Evolutionary conservation across 2,797 vertebrate genomes (phyloP).

Genomic region (Meriones psammophilus): DNA sequence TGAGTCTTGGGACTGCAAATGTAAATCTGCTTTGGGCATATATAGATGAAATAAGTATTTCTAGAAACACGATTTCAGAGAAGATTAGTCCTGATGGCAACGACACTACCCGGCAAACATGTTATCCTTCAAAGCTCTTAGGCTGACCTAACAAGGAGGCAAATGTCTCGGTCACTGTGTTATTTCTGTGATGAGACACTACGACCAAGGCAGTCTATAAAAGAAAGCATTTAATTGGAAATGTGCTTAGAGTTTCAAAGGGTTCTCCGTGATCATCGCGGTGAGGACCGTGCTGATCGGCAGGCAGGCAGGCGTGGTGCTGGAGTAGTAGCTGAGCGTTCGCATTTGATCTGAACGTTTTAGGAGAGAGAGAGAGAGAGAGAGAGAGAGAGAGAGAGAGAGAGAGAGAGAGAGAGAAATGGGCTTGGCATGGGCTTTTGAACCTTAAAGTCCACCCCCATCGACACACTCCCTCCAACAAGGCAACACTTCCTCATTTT

Average conservation of each 20-base stretch:
- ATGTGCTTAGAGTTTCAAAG: neutral
- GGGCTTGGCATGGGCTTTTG: neutral
- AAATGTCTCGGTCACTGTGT: neutral
- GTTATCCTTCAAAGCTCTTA: neutral
- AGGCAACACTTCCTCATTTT: neutral
- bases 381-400: too few relatives aligned
- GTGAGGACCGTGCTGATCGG: neutral
- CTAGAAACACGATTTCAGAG: conserved; percentile 65
- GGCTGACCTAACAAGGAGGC: conserved; percentile 63
- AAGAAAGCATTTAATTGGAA: neutral
- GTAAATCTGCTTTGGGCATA: conserved; percentile 12
- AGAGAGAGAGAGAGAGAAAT: too few relatives aligned
- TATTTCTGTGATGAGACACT: neutral
- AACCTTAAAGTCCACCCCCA: neutral
- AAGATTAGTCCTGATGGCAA: conserved; percentile 77
- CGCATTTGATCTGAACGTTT: neutral
- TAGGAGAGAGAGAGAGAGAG: neutral
- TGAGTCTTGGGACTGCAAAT: neutral
- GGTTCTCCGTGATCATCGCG: neutral
- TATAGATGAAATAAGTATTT: neutral
- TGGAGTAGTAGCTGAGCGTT: neutral
- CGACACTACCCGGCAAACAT: neutral
- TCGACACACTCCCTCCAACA: too few relatives aligned
- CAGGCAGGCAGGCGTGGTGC: neutral
- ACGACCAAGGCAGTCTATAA: neutral